phyloP scores from a whole-genome alignment of 2,113 vertebrate genomes.

The Lophochroa leadbeateri region DNA sequence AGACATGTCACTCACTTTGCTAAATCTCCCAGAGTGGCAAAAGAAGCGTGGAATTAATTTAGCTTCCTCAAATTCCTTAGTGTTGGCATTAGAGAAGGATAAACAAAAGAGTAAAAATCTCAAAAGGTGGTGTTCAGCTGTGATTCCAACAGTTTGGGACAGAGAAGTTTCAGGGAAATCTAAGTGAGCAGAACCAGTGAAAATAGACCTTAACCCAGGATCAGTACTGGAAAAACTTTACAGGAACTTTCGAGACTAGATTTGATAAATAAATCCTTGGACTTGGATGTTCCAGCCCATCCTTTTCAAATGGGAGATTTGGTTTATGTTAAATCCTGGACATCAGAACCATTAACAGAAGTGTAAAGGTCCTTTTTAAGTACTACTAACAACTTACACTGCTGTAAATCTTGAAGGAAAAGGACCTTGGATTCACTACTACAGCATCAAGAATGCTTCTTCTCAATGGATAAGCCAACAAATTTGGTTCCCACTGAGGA shows the following conservation, averaged over 20 bases:
- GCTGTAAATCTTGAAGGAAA: not conserved
- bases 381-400: not conserved
- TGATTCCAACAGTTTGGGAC: not conserved
- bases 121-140: not conserved
- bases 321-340: too few relatives aligned
- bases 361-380: not conserved
- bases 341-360: not conserved
- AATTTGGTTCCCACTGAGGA: not conserved
- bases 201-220: not conserved
- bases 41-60: not conserved
- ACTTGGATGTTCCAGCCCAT: not conserved
- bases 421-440: not conserved
- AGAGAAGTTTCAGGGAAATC: not conserved
- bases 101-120: not conserved
- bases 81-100: not conserved
- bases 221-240: not conserved
- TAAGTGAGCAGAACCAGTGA: not conserved
- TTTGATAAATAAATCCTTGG: not conserved
- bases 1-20: not conserved
- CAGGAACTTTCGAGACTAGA: not conserved
- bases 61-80: not conserved
- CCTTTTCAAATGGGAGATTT: not conserved
- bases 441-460: not conserved
- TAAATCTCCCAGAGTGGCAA: not conserved
- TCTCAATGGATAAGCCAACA: not conserved